These are phyloP conservation scores for Chymomyza caudatula DNA, from an alignment of 2,888 invertebrate genomes.

Conservation along the genomic window DNA sequence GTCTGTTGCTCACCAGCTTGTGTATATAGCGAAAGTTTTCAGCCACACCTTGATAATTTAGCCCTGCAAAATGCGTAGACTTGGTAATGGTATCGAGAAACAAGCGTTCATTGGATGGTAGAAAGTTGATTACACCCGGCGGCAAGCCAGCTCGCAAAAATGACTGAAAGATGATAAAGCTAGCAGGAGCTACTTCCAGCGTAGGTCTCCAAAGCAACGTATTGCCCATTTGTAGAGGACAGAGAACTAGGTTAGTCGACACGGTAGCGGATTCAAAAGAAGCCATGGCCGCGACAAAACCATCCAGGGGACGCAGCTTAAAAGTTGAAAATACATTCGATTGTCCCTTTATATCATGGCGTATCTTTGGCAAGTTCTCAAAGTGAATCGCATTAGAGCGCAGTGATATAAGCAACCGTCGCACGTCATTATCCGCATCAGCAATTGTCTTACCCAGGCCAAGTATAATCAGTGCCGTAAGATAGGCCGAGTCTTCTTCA, in stretches of 20 bases:
- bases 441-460: conserved; percentile 26
- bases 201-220: conserved; percentile 37
- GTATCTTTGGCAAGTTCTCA: conserved; percentile 26
- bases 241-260: conserved; percentile 26
- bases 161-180: conserved; percentile 21
- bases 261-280: conserved; percentile 31
- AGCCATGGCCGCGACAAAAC: conserved; percentile 36
- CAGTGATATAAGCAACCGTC: conserved; percentile 17
- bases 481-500: conserved; percentile 13
- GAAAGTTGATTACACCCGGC: conserved; percentile 29
- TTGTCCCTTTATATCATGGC: conserved; percentile 34
- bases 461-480: conserved; percentile 19
- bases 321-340: conserved; percentile 26
- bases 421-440: conserved; percentile 25
- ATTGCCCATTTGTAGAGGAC: conserved; percentile 36
- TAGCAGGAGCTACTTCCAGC: conserved; percentile 28
- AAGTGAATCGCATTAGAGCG: conserved; percentile 35
- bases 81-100: conserved; percentile 32
- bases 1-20: conserved; percentile 28
- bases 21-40: conserved; percentile 11
- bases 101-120: conserved; percentile 30
- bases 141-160: conserved; percentile 31
- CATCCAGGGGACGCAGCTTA: conserved; percentile 30
- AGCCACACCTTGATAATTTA: conserved; percentile 24
- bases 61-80: conserved; percentile 26